Conservation (phyloP, 2,797 vertebrate species). For the Chloroceryle amazona region DNA sequence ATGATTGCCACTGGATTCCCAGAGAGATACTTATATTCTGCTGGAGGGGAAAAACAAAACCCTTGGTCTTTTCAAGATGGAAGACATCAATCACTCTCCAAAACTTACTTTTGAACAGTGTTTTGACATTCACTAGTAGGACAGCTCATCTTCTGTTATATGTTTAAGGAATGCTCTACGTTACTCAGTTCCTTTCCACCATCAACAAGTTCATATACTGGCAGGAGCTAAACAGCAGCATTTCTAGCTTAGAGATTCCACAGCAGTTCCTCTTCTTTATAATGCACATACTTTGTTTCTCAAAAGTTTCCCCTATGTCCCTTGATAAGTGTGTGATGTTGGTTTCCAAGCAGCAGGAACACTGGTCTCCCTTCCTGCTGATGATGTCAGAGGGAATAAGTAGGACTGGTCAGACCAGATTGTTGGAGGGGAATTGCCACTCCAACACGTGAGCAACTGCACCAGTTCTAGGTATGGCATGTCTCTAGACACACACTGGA, state of each 20-base stretch:
- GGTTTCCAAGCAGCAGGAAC: not conserved
- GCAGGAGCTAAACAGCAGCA: not conserved
- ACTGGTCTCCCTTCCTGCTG: not conserved
- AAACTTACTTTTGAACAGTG: not conserved
- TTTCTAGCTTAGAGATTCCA: not conserved
- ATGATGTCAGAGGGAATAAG: not conserved
- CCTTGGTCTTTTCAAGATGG: not conserved
- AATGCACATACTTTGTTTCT: not conserved
- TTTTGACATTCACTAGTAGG: not conserved
- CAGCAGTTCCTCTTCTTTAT: not conserved
- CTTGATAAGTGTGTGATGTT: not conserved
- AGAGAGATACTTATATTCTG: not conserved
- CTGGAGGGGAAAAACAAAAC: not conserved
- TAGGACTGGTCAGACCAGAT: slow-evolving; percentile 43
- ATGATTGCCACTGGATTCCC: not conserved
- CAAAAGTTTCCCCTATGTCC: not conserved
- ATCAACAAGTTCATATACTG: not conserved
- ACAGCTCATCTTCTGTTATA: not conserved
- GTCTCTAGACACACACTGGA: not conserved
- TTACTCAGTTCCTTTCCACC: not conserved
- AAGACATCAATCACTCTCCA: not conserved
- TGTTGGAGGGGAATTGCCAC: slow-evolving; percentile 12
- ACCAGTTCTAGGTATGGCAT: not conserved
- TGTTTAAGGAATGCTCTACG: not conserved
- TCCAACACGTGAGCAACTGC: not conserved